Evolutionary conservation across 2,113 vertebrate species (phyloP), one percentile per base, ranked within the genome.

Genomic region (Capreolus pygargus): DNA sequence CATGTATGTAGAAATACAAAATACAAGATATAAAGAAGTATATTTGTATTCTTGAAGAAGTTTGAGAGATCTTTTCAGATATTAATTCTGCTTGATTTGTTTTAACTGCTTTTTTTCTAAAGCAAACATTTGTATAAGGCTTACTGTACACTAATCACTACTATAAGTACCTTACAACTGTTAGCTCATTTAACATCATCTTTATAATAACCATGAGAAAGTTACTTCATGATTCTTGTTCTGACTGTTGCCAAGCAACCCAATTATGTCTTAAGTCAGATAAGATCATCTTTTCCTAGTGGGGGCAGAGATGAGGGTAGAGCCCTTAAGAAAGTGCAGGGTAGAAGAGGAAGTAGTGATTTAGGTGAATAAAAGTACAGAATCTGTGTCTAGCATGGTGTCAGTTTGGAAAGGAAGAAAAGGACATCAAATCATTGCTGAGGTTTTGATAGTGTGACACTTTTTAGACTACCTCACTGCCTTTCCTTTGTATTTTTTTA

Each of bases 21-120:
- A 67, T 96, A 17, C 52, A 86, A 86, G 16, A 27, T 82, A 86
- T 45, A 81, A 83, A 30, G 25, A 78, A 64, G 33, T 87, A 92
- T 57, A 16, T 92, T 95, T 88, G 15, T 89, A 57, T 92, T 61
- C 76, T 95, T 89, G 33, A 82, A 92, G 84, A 95, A 47, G 27
- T 61, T 64, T 43, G 76, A 88, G 27, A 95, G 45, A 64, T 33
- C 76, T 61, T 94, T 86, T 64, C 85, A 76, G 47, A 50, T 88
- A 88, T 47, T 86, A 57, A 39, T 82, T 86, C 17, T 89, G 33
- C 52, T 95, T 88, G 78, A 45, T 82, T 89, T 43, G 25, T 57
- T 64, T 91, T 88, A 92, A 36, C 70, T 91, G 36, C 27, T 84
- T 70, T 91, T 93, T 52, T 61, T 6, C n/a, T n/a, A 89, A 92